Evolutionary conservation across 2,113 vertebrate genomes (phyloP).

Genomic region (Panthera leo): DNA sequence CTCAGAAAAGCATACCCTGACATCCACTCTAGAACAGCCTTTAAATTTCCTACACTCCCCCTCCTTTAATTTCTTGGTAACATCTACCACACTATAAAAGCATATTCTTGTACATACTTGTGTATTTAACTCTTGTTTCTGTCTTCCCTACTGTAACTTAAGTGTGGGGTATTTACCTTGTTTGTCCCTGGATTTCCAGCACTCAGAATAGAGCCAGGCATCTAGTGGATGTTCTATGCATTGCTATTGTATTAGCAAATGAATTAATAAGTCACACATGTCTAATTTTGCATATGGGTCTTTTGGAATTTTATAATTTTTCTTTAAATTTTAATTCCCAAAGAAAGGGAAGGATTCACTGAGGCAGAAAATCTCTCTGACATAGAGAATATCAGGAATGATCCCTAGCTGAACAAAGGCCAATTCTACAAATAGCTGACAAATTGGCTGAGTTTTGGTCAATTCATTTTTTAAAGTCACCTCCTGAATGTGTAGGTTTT

Average conservation of each 20-base stretch:
- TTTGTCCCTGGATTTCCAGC: not conserved
- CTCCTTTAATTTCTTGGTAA: not conserved
- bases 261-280: not conserved
- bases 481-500: conserved; percentile 3
- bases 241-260: not conserved
- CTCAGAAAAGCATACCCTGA: not conserved
- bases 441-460: conserved; percentile 21
- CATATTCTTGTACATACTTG: not conserved
- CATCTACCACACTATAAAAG: not conserved
- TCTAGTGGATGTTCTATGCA: not conserved
- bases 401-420: not conserved
- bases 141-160: not conserved
- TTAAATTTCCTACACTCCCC: not conserved
- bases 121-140: not conserved
- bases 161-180: not conserved
- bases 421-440: conserved; percentile 45
- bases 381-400: not conserved
- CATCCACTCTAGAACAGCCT: not conserved
- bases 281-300: not conserved
- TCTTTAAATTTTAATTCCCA: conserved; percentile 21
- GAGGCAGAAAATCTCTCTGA: conserved; percentile 22
- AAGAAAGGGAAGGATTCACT: conserved; percentile 18
- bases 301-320: conserved; percentile 22
- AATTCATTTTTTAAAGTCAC: conserved; percentile 47
- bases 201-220: not conserved